Percentiles rank a stretch among this genome's conserved stretches.
These are phyloP conservation scores for Notarius quadriscutis DNA, from an alignment of 2,113 vertebrate genomes.

Conservation along the genomic window DNA sequence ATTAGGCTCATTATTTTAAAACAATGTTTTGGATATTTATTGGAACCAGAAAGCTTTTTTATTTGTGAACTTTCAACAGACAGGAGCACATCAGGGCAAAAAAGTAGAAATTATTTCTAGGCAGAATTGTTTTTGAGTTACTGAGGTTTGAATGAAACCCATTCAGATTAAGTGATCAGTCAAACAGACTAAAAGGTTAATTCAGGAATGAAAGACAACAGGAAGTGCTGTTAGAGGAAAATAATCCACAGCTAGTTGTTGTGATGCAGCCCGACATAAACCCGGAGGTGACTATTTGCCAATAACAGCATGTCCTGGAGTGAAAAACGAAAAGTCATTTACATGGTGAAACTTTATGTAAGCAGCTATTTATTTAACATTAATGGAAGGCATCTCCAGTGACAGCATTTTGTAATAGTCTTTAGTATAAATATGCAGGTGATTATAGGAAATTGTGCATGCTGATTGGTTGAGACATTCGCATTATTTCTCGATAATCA, in stretches of 20 bases:
- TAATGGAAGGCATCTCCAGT: neutral
- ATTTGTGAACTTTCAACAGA: neutral
- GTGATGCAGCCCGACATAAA: neutral
- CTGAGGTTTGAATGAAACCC: neutral
- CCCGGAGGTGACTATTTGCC: neutral
- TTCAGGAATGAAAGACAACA: neutral
- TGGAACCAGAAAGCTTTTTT: neutral
- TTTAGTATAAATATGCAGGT: too few species aligned
- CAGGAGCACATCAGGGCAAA: neutral
- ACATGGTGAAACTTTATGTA: neutral
- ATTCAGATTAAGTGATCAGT: neutral
- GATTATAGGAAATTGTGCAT: too few species aligned
- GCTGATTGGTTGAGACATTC: too few species aligned
- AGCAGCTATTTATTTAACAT: neutral
- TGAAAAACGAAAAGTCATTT: neutral
- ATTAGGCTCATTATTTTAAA: too few species aligned
- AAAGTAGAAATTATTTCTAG: neutral
- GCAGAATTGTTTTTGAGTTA: neutral
- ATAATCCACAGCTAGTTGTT: neutral
- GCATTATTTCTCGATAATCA: too few species aligned
- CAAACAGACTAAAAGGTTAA: neutral
- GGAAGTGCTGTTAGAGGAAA: neutral
- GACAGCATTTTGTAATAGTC: neutral
- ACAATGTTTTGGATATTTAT: neutral
- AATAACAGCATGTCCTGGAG: too few species aligned